Conservation (phyloP, 2,797 vertebrate genomes). For the Sebastolobus alascanus region DNA sequence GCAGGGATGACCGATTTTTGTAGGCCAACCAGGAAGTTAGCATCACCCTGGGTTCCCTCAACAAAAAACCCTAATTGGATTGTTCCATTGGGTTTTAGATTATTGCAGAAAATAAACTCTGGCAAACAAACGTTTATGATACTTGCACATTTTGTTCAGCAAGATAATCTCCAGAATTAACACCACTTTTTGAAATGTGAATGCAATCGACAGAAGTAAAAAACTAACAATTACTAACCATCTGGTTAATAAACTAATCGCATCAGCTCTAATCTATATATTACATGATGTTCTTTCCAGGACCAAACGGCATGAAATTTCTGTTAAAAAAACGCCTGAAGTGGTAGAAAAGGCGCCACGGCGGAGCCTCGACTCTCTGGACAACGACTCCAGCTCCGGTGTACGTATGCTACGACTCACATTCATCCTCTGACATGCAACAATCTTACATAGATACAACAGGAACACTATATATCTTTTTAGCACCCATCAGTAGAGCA, state of each 20-base stretch:
- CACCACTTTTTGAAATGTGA: too few species aligned
- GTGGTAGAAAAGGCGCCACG: conserved; percentile 25
- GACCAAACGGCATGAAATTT: conserved; percentile 43
- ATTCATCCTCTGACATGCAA: not conserved
- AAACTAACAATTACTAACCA: too few species aligned
- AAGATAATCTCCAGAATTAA: too few species aligned
- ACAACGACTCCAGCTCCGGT: conserved; percentile 61
- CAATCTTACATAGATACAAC: not conserved
- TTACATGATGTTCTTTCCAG: conserved; percentile 33
- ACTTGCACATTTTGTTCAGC: not conserved
- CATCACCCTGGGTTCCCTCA: too few species aligned
- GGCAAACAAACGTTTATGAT: too few species aligned
- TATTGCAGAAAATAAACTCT: too few species aligned
- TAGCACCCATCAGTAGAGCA: not conserved
- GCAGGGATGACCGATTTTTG: too few species aligned
- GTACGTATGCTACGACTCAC: conserved; percentile 45
- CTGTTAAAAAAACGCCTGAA: conserved; percentile 52
- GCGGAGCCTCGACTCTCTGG: conserved; percentile 39
- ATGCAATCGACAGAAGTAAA: too few species aligned
- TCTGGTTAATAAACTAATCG: too few species aligned
- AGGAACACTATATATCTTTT: not conserved
- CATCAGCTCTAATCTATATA: not conserved
- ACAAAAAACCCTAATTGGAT: too few species aligned
- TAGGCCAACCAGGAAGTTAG: too few species aligned
- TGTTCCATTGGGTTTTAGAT: too few species aligned